Evolutionary conservation across 2,888 invertebrate genomes (phyloP), one percentile per base, ranked within the genome.

Genomic region (Chesias legatella): DNA sequence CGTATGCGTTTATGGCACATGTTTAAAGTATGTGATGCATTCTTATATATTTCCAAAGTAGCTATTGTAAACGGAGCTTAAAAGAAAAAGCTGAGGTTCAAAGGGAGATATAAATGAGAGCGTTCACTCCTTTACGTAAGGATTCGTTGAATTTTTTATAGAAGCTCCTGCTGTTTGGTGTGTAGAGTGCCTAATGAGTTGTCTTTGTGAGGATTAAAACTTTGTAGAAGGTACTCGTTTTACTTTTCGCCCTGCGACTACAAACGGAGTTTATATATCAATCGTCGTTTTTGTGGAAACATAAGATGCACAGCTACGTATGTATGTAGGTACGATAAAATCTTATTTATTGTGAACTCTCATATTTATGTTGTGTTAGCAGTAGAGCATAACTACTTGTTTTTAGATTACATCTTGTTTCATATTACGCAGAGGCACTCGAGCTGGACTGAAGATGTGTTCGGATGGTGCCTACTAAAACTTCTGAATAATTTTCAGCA

Each of bases 181-280:
- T 69, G 71, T 68, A 63, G 67, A 73, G 73, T 73, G 73, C 69
- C 70, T 74, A 74, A 75, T 75, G 74, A 75, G 73, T 66, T 68
- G 68, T 72, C 73, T 72, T 71, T 71, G 60, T 59, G 63, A 66
- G 66, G 64, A 71, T 67, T 71, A 68, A 65, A 69, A 69, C 67
- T 63, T 66, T 57, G 63, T 61, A 53, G 55, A 46, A 58, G 60
- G 60, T 60, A 69, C 62, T 64, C 37, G 51, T 61, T 63, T 64
- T 60, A 52, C 57, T 55, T 53, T 50, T 53, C 51, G 53, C 57
- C 48, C 59, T 47, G 45, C 34, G 50, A 40, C 48, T 52, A 37
- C 49, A 48, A 54, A 43, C 46, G 33, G 20, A 17, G 31, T 34
- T 33, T 21, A 29, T 36, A 23, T 23, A 11, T 10, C 31, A 37